A percentile compares a stretch with the other conserved stretches of the same genome.
Evolutionary conservation across 37 sponge, comb jelly and placozoan species (phyloP).

Genomic region (Amphimedon queenslandica): DNA sequence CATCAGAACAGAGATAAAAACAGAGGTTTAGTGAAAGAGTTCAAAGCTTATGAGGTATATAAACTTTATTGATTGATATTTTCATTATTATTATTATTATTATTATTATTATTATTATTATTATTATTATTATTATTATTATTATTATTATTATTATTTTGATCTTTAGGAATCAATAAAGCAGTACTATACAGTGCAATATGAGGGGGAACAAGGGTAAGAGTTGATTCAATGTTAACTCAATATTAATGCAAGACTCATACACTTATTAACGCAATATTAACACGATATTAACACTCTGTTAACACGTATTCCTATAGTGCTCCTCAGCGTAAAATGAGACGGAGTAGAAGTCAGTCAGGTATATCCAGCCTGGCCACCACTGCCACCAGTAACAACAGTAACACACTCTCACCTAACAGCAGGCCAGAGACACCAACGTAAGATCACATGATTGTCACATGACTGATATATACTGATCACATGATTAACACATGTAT

Average conservation of each 20-base stretch:
- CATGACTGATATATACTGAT: too few species aligned
- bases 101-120: too few species aligned
- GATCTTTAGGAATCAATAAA: constrained; percentile 54
- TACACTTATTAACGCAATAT: neutral
- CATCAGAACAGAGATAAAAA: constrained; percentile 56
- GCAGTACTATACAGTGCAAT: constrained; percentile 57
- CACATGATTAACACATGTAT: too few species aligned
- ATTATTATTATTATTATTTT: too few species aligned
- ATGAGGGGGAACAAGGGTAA: constrained; percentile 11
- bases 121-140: too few species aligned
- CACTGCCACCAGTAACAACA: neutral
- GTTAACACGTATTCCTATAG: neutral
- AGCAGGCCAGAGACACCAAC: too few species aligned
- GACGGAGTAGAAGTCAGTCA: constrained; percentile 1
- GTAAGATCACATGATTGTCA: too few species aligned
- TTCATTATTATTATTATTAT: neutral
- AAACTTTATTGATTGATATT: neutral
- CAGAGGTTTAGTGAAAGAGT: constrained; percentile 55
- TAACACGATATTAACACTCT: too few species aligned
- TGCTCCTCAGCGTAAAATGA: neutral
- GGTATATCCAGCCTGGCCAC: neutral
- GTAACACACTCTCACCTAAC: too few species aligned
- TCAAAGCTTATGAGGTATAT: constrained; percentile 67
- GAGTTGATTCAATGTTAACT: neutral
- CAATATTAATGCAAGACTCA: neutral